Conservation (phyloP, 2,797 vertebrate species). For the Thalassophryne amazonica region DNA sequence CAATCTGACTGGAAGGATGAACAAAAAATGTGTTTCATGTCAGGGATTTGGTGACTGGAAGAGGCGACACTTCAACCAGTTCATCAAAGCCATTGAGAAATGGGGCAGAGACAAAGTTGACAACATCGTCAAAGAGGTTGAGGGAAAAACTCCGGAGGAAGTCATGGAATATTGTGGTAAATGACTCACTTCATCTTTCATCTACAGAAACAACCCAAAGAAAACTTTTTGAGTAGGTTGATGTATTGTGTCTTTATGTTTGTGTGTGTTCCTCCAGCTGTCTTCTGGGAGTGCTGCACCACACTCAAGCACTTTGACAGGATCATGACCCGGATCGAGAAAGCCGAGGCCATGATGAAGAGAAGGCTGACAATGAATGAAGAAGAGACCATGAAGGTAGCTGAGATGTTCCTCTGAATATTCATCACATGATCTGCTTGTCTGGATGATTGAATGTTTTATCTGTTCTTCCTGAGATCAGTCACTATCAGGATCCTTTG, state of each 20-base stretch:
- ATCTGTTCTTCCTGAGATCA: not conserved
- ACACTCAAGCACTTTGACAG: conserved; percentile 98
- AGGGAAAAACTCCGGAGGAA: conserved; percentile 98
- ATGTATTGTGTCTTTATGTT: not conserved
- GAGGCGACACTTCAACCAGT: conserved; percentile 99
- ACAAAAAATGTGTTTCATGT: too few species aligned
- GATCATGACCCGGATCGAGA: conserved; percentile 99
- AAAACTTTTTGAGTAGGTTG: not conserved
- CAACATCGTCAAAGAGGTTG: conserved; percentile 97
- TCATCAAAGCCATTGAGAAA: conserved; percentile 99
- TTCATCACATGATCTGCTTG: not conserved
- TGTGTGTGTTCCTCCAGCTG: conserved; percentile 79
- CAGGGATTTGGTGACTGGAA: conserved; percentile 99
- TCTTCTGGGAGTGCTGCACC: conserved; percentile 98
- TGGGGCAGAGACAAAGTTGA: conserved; percentile 99
- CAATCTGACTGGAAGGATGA: too few species aligned
- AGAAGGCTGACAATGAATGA: conserved; percentile 98
- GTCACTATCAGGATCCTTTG: too few species aligned
- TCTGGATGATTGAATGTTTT: not conserved
- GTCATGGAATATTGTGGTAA: conserved; percentile 99
- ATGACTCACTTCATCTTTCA: not conserved
- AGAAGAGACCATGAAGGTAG: conserved; percentile 96
- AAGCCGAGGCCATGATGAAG: conserved; percentile 97
- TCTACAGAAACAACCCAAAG: not conserved
- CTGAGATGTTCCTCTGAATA: too few species aligned